phyloP scores from a whole-genome alignment of 1,140 invertebrate species.

The Microplitis mediator region DNA sequence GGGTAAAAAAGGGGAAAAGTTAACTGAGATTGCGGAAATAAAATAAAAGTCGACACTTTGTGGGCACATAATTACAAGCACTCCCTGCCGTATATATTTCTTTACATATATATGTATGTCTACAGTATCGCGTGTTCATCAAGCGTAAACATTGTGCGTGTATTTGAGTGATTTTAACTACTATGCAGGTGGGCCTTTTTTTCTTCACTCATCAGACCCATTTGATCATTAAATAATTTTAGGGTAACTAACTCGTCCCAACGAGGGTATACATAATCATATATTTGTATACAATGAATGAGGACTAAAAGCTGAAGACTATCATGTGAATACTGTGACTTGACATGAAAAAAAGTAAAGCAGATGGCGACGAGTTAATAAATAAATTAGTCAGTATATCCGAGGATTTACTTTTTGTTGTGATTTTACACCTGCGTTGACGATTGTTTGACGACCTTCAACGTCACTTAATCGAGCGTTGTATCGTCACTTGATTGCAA shows the following conservation, averaged over 20 bases:
- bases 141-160: background rate
- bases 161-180: background rate
- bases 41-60: conserved; percentile 6
- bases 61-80: background rate
- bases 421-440: background rate
- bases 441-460: background rate
- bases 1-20: background rate
- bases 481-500: background rate
- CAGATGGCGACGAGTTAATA: background rate
- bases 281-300: background rate
- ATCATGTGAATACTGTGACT: background rate
- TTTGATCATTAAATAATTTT: background rate
- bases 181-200: conserved; percentile 1
- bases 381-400: background rate
- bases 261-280: background rate
- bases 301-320: background rate
- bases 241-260: background rate
- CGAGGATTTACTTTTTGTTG: background rate
- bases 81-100: background rate
- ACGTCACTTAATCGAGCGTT: background rate
- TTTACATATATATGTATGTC: no score
- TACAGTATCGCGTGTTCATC: background rate
- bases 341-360: background rate
- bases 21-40: background rate
- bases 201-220: background rate